Conservation (phyloP, 2,888 invertebrate genomes). For the Conomelus anceps region DNA sequence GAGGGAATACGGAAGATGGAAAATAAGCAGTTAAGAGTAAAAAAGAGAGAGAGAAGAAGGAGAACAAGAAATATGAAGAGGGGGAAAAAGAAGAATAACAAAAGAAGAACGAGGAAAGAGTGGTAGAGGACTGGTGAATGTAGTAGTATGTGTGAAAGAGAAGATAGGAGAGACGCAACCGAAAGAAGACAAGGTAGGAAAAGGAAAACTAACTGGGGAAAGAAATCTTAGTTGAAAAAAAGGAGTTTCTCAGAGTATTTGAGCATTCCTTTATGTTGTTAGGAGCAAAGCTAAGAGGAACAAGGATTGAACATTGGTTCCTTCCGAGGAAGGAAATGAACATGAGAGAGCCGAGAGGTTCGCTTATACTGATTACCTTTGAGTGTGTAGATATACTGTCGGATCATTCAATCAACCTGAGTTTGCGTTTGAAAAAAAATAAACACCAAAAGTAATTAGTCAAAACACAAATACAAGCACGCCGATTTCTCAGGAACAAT, state of each 20-base stretch:
- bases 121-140: no score
- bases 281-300: neutral
- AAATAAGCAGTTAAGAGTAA: neutral
- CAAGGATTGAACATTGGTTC: neutral
- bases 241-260: no score
- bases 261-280: neutral
- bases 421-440: neutral
- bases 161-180: neutral
- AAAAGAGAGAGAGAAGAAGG: neutral
- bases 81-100: neutral
- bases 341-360: neutral
- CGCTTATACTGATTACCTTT: neutral
- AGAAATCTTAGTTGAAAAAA: no score
- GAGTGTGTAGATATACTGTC: neutral
- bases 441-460: neutral
- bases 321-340: neutral
- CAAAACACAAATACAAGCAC: neutral
- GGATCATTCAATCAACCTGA: neutral
- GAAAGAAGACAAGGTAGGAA: neutral
- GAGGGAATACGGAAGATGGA: no score
- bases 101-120: neutral
- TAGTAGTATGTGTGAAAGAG: no score
- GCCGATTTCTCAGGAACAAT: neutral
- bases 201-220: no score
- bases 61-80: neutral